These are phyloP conservation scores for Eupithecia centaureata DNA, from an alignment of 2,888 invertebrate genomes.

Conservation along the genomic window DNA sequence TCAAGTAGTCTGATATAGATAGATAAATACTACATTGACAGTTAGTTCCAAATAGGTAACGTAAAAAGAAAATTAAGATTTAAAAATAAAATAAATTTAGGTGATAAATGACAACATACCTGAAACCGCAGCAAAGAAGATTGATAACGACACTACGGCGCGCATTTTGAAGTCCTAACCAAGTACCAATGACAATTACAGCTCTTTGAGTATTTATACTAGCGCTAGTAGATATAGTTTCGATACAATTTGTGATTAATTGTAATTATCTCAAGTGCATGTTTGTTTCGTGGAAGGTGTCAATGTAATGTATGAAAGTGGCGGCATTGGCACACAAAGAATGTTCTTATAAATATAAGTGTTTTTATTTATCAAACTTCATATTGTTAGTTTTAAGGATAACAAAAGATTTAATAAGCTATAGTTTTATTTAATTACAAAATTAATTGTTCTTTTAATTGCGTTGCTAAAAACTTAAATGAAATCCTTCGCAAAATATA, in stretches of 20 bases:
- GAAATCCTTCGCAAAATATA: not conserved
- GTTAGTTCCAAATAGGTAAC: not conserved
- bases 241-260: not conserved
- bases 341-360: not conserved
- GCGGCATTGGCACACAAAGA: conserved; percentile 4
- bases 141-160: not conserved
- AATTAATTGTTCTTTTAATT: not conserved
- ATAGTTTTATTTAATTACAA: not conserved
- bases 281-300: conserved; percentile 1
- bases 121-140: conserved; percentile 5
- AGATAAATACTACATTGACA: not conserved
- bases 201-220: conserved; percentile 5
- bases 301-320: conserved; percentile 2
- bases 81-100: not conserved
- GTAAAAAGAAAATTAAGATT: not conserved
- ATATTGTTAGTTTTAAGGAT: not conserved
- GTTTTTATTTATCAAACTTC: not conserved
- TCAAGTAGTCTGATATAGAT: not conserved
- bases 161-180: conserved; percentile 2
- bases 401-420: not conserved
- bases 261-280: conserved; percentile 2
- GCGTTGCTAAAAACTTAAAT: too few species aligned
- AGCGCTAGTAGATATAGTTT: not conserved
- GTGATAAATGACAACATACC: not conserved
- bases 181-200: too few species aligned